Base-by-base conservation (phyloP, 1,140 invertebrate genomes). In the Drosophila ironensis region DNA sequence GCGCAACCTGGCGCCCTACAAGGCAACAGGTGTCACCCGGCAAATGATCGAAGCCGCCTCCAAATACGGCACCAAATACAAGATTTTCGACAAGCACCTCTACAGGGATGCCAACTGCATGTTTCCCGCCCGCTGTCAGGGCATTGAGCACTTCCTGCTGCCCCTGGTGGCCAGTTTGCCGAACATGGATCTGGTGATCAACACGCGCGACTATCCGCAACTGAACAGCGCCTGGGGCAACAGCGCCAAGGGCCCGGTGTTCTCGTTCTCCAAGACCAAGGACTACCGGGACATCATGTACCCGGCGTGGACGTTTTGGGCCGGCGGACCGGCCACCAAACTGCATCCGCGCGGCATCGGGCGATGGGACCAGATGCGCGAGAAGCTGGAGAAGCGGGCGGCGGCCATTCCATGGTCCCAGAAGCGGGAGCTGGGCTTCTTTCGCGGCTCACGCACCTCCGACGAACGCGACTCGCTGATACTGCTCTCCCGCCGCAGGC, bases 231-330 rank as follows among this genome's bases (percentile, higher is more conserved):
- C 48, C 1, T 90, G 92, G 66, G 68, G 82, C 63, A 64, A 12
- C 28, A 52, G 19, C 7, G 64, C 19, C 5, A n/a, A 12, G 4
- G 82, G 94, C 27, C 98, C 98, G 14, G 92, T 99, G 17, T 96
- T 99, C 89, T 99, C 97, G 5, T 99, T 99, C 84, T 99, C 97
- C 90, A 99, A 98, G 93, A 96, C 94, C 9, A 82, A 90, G 40
- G 93, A 97, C 11, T 96, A 97, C 90, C 93, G 93, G 89, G 98
- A 99, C 88, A 98, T 99, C 54, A 96, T 95, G 92, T 99, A 98
- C 92, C 98, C 98, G 40, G 96, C 98, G 0, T 99, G 98, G 98
- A 95, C 96, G 22, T 99, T 99, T 91, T 98, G 97, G 97, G 96
- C 97, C 91, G 98, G 98, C 37, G 98, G 98, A 1, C 98, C 98